Percentiles rank a stretch among this genome's conserved stretches.
These are phyloP conservation scores for Poeciliopsis turrubarensis DNA, from an alignment of 2,113 vertebrate species.

Conservation along the genomic window DNA sequence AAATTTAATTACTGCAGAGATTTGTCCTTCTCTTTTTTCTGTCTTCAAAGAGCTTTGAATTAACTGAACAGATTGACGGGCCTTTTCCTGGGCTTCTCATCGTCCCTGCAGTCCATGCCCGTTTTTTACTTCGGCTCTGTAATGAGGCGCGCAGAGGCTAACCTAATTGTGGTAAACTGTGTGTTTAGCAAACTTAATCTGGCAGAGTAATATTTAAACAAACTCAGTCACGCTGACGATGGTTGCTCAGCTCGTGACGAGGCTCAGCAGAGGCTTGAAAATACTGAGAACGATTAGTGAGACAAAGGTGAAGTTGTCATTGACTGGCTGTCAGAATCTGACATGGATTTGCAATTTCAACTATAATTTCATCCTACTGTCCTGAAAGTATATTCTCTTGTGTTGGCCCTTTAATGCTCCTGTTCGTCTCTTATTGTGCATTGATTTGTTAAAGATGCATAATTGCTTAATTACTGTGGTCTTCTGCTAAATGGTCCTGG, in stretches of 20 bases:
- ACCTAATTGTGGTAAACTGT: conserved; percentile 66
- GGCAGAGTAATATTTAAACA: conserved; percentile 58
- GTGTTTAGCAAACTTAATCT: conserved; percentile 74
- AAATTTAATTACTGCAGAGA: conserved; percentile 16
- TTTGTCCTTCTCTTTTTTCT: conserved; percentile 1
- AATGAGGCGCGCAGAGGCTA: conserved; percentile 40
- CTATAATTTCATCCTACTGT: background rate
- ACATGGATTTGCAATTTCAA: conserved; percentile 17
- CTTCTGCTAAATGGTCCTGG: background rate
- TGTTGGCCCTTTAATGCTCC: background rate
- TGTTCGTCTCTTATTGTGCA: background rate
- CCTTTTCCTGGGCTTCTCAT: conserved; percentile 21
- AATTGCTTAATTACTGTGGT: conserved; percentile 10
- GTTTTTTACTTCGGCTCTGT: conserved; percentile 14
- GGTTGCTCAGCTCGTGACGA: conserved; percentile 34
- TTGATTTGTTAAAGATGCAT: background rate
- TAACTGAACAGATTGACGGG: conserved; percentile 31
- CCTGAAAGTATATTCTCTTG: background rate
- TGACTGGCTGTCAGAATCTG: conserved; percentile 2
- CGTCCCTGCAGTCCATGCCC: background rate
- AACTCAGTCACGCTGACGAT: conserved; percentile 48
- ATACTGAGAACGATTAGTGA: conserved; percentile 23
- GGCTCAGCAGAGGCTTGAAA: conserved; percentile 21
- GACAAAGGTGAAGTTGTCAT: background rate
- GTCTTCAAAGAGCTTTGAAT: conserved; percentile 25